Base-by-base conservation (phyloP, 2,113 vertebrate species). In the Panthera uncia region DNA sequence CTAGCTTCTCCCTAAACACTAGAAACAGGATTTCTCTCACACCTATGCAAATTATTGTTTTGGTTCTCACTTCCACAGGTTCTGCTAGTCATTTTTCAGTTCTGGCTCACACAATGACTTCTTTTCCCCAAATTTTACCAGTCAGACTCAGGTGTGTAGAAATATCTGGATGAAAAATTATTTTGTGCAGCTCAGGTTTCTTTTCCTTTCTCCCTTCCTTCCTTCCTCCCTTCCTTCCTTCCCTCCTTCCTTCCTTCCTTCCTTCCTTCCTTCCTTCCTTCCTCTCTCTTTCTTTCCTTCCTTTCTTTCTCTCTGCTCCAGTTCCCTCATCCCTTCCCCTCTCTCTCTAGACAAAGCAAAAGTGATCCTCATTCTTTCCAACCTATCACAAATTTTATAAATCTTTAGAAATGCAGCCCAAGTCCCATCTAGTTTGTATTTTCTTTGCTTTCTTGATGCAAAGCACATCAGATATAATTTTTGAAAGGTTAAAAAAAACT, bases 171-270 rank as follows among this genome's bases (percentile, higher is more conserved):
- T 50, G 4, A 66, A 68, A 83, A 61, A 3, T n/a, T 80, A 69
- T 76, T 79, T 95, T 14, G 3, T 50, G 23, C 4, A 79, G 1
- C 12, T 93, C 25, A 4, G 29, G 10, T 16, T 82, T 76, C 25
- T 74, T 78, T 61, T 61, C 23, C 57, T 23, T 61, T 9, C 57
- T 61, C 9, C 57, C 57, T 55, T 5, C 52, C 52, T 55, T 0
- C 52, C 52, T 55, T 0, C 16, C 4, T 16, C 1, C 52, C 16
- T 55, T 0, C 52, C 52, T 16, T 1, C 21, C 57, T 57, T 55
- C 4, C 52, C 19, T 55, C 5, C 55, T 55, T 55, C 4, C 52
- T 19, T 55, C 4, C 52, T 55, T 55, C 4, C 52, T 55, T 55
- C 4, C 52, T 55, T 55, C 1, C 52, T 55, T 19, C 4, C 18